Evolutionary conservation across 2,113 vertebrate species (phyloP).

Genomic region (Hydropotes inermis): DNA sequence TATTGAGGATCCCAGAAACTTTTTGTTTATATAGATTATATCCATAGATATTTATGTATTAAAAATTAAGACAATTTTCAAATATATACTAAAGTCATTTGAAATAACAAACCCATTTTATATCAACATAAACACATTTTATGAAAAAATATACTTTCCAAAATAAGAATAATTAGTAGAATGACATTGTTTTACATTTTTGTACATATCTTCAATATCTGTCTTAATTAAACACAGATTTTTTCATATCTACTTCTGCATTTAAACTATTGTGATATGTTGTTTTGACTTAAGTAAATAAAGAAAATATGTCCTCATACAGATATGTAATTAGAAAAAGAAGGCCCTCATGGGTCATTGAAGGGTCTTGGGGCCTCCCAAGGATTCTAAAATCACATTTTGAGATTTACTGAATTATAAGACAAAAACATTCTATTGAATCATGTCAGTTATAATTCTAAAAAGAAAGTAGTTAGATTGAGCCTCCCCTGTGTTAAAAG

Average conservation of each 20-base stretch:
- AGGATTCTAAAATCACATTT: not conserved
- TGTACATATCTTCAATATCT: not conserved
- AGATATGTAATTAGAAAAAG: not conserved
- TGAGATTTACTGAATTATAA: not conserved
- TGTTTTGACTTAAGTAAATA: not conserved
- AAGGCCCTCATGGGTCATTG: not conserved
- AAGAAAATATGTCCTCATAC: not conserved
- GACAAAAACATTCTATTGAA: not conserved
- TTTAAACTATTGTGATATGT: not conserved
- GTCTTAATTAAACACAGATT: not conserved
- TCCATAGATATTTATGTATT: not conserved
- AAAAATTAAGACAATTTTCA: not conserved
- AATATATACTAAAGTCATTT: not conserved
- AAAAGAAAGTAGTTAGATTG: not conserved
- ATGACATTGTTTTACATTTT: not conserved
- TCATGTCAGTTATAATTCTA: not conserved
- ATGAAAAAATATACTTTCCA: conserved; percentile 10
- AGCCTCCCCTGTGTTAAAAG: not conserved
- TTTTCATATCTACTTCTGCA: not conserved
- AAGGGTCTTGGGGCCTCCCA: not conserved
- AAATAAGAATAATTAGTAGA: not conserved
- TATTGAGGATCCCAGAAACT: not conserved
- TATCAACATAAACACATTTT: not conserved
- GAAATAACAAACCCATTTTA: not conserved
- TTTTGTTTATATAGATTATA: not conserved